Percentiles rank a stretch among this genome's conserved stretches.
These are phyloP conservation scores for Periphyllus acericola DNA, from an alignment of 2,888 invertebrate genomes.

Conservation along the genomic window DNA sequence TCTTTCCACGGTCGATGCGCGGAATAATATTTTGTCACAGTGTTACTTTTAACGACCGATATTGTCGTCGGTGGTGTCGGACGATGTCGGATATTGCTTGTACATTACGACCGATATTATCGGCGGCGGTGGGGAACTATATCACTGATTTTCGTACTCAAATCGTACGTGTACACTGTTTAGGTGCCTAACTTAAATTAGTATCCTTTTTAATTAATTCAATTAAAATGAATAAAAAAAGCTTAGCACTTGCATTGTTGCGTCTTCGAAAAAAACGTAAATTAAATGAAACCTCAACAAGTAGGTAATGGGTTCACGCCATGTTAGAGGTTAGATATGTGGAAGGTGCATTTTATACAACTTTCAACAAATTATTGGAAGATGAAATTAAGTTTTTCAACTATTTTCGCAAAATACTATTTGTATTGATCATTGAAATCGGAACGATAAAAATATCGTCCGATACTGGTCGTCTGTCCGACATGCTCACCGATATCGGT, in stretches of 20 bases:
- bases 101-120: neutral
- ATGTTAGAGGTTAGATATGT: slow-evolving; percentile 29
- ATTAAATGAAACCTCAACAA: slow-evolving; percentile 7
- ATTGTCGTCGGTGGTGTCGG: neutral
- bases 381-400: slow-evolving; percentile 35
- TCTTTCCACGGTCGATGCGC: no score
- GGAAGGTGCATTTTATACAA: slow-evolving; percentile 43
- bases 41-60: neutral
- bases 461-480: no score
- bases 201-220: neutral
- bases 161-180: neutral
- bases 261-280: slow-evolving; percentile 28
- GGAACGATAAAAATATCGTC: no score
- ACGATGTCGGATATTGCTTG: neutral
- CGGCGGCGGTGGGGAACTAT: neutral
- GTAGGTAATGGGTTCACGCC: slow-evolving; percentile 4
- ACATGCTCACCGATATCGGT: no score
- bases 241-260: slow-evolving; percentile 15
- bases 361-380: slow-evolving; percentile 37
- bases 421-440: no score
- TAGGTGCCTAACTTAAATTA: no score
- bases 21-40: no score
- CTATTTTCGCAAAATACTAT: no score
- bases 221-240: neutral
- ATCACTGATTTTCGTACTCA: slow-evolving; percentile 16